Conservation (phyloP, 2,113 vertebrate species). For the Chascanopsetta lugubris region DNA sequence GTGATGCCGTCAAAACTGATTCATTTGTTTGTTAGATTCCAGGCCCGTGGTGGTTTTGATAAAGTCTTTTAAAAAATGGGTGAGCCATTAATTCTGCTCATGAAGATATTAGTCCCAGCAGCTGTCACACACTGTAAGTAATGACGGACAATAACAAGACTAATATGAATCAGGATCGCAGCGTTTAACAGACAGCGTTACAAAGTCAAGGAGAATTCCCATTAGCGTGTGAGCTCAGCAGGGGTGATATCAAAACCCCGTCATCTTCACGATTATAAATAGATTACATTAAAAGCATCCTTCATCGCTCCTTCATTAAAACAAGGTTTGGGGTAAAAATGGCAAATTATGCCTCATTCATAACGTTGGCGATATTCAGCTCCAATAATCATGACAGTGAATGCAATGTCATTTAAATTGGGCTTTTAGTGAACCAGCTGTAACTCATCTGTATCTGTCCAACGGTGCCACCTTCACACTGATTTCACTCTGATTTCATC, state of each 20-base stretch:
- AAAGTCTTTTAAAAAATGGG: conserved; percentile 40
- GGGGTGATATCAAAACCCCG: background rate
- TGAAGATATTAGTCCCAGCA: conserved; percentile 45
- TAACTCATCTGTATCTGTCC: no score
- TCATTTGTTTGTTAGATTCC: conserved; percentile 48
- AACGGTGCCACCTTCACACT: no score
- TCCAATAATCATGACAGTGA: background rate
- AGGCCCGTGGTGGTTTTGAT: conserved; percentile 42
- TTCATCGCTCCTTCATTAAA: no score
- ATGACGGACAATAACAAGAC: conserved; percentile 32
- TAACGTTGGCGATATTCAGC: background rate
- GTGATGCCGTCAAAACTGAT: conserved; percentile 29
- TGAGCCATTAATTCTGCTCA: conserved; percentile 49
- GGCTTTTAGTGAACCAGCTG: no score
- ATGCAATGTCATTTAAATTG: background rate
- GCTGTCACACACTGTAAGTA: conserved; percentile 32
- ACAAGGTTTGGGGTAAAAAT: background rate
- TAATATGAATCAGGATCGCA: conserved; percentile 17
- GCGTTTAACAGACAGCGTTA: conserved; percentile 27
- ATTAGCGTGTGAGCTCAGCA: conserved; percentile 8
- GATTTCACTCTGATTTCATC: no score
- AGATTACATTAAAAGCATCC: background rate
- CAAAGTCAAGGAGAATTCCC: conserved; percentile 9
- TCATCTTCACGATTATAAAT: conserved; percentile 10
- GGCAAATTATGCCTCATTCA: background rate